These are phyloP conservation scores for Calosoma granatense DNA, from an alignment of 1,140 invertebrate genomes.

Conservation along the genomic window DNA sequence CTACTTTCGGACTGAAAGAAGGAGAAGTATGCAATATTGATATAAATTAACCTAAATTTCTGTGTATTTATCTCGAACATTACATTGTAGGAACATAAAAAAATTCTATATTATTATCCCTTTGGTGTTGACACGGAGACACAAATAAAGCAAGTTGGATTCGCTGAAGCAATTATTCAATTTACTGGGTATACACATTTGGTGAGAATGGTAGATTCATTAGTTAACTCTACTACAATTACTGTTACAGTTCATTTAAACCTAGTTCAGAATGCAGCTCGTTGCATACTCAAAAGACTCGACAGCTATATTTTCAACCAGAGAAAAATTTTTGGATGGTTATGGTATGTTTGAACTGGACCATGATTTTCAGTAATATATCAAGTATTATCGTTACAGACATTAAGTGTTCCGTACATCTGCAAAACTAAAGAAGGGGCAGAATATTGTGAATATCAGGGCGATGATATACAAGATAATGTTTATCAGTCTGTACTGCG, in stretches of 20 bases:
- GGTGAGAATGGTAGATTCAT: not conserved
- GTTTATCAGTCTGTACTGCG: conserved; percentile 62
- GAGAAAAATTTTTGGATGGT: conserved; percentile 85
- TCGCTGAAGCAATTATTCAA: conserved; percentile 85
- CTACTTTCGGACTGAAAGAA: conserved; percentile 3
- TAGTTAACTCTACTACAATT: conserved; percentile 13
- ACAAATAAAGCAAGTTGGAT: conserved; percentile 80
- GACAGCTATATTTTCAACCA: conserved; percentile 77
- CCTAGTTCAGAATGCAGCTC: conserved; percentile 67
- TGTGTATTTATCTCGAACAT: no score
- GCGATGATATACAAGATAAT: conserved; percentile 66
- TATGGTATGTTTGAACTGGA: conserved; percentile 52
- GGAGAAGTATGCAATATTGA: not conserved
- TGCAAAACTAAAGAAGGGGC: conserved; percentile 56
- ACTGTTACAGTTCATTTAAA: conserved; percentile 69
- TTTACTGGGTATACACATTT: conserved; percentile 63
- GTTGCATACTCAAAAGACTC: conserved; percentile 79
- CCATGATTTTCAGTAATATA: no score
- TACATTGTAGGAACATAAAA: conserved; percentile 83
- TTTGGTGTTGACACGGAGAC: conserved; percentile 63
- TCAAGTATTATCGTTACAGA: no score
- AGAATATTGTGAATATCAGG: conserved; percentile 57
- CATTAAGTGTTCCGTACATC: conserved; percentile 56
- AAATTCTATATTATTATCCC: conserved; percentile 81
- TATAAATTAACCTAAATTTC: not conserved